These are phyloP conservation scores for Drosophila littoralis DNA, from an alignment of 1,140 invertebrate genomes.

Conservation along the genomic window DNA sequence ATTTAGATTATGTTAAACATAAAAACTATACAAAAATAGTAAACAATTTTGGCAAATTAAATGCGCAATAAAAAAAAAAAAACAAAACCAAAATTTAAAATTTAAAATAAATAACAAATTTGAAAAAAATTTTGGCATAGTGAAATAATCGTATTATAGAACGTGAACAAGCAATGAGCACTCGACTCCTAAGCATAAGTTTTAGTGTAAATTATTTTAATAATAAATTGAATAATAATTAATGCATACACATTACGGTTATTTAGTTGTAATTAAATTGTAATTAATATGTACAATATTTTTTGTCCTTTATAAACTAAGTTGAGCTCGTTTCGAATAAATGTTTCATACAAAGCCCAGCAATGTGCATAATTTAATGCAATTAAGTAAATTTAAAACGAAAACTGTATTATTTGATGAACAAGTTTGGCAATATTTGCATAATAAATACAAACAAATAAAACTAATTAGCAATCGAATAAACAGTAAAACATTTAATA, in stretches of 20 bases:
- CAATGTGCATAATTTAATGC: conserved; percentile 49
- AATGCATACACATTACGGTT: conserved; percentile 54
- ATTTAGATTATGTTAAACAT: conserved; percentile 47
- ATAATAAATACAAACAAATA: conserved; percentile 50
- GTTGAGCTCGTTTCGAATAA: conserved; percentile 54
- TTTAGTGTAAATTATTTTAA: conserved; percentile 58
- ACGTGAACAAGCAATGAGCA: conserved; percentile 59
- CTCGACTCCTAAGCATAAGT: conserved; percentile 63
- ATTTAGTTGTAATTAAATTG: conserved; percentile 74
- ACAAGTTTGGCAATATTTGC: conserved; percentile 73
- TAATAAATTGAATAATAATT: conserved; percentile 41
- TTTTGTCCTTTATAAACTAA: conserved; percentile 54
- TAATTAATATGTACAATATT: conserved; percentile 70
- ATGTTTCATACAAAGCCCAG: conserved; percentile 62
- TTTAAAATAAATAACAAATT: background rate
- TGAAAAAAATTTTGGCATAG: conserved; percentile 56
- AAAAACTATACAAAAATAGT: conserved; percentile 33
- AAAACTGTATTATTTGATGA: conserved; percentile 51
- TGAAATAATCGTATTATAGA: conserved; percentile 44
- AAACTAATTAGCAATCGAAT: conserved; percentile 59
- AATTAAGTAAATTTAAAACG: conserved; percentile 15
- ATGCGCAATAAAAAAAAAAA: conserved; percentile 63
- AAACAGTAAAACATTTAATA: conserved; percentile 51
- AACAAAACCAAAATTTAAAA: conserved; percentile 26
- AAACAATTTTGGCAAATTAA: conserved; percentile 37